Conservation (phyloP, 2,888 invertebrate genomes). For the Phoronis australis region DNA sequence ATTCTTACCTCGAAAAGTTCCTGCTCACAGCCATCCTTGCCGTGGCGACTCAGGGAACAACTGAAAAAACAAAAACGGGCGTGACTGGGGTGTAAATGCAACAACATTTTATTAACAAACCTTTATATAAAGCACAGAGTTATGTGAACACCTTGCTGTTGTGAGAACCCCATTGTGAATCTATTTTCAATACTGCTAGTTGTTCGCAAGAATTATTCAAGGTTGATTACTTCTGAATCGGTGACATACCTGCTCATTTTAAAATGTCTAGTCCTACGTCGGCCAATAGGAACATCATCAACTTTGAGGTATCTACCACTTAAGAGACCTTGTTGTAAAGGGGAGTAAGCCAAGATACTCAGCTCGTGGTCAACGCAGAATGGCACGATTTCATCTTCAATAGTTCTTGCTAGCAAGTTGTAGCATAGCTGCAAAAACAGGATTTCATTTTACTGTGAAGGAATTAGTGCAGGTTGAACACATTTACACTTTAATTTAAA, state of each 20-base stretch:
- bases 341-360: slow-evolving; percentile 42
- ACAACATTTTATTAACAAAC: no score
- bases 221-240: no score
- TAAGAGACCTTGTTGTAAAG: slow-evolving; percentile 46
- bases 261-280: slow-evolving; percentile 38
- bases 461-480: no score
- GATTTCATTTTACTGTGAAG: no score
- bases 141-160: no score
- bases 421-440: slow-evolving; percentile 42
- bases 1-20: slow-evolving; percentile 42
- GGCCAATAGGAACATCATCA: slow-evolving; percentile 39
- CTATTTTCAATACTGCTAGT: background rate
- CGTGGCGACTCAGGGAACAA: slow-evolving; percentile 33
- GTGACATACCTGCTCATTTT: slow-evolving; percentile 34
- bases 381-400: slow-evolving; percentile 37
- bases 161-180: no score
- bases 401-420: slow-evolving; percentile 42
- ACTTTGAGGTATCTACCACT: slow-evolving; percentile 33
- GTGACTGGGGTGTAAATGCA: no score
- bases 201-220: background rate
- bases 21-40: slow-evolving; percentile 37
- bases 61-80: slow-evolving; percentile 15
- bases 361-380: slow-evolving; percentile 30
- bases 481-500: no score
- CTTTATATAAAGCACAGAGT: no score